These are phyloP conservation scores for Fulmarus glacialis DNA, from an alignment of 2,113 vertebrate species.

Conservation along the genomic window DNA sequence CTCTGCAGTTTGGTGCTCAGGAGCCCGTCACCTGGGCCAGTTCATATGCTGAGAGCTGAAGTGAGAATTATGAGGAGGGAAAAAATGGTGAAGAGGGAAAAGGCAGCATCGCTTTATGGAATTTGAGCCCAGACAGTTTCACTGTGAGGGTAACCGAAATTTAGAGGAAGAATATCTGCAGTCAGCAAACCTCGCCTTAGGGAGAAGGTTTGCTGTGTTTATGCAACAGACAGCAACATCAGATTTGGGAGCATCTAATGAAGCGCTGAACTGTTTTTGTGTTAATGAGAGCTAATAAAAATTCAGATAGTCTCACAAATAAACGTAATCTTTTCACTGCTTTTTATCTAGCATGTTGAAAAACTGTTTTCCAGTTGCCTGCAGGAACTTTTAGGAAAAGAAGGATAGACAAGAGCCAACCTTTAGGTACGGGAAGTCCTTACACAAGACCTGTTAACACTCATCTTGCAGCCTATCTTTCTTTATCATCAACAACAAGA, in stretches of 20 bases:
- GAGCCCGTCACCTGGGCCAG: not conserved
- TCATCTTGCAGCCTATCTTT: not conserved
- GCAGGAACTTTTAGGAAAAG: not conserved
- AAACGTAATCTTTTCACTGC: not conserved
- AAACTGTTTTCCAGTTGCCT: not conserved
- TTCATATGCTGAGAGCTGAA: not conserved
- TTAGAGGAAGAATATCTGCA: not conserved
- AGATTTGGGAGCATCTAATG: not conserved
- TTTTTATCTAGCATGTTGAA: not conserved
- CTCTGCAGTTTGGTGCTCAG: not conserved
- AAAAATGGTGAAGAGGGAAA: not conserved
- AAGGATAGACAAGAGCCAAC: not conserved
- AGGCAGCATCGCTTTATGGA: not conserved
- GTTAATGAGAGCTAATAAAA: not conserved
- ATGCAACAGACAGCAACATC: not conserved
- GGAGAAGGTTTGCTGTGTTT: not conserved
- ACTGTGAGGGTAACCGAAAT: not conserved
- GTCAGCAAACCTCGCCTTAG: not conserved
- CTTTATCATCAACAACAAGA: not conserved
- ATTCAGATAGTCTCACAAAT: not conserved
- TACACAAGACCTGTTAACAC: rapidly evolving
- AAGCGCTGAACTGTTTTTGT: not conserved
- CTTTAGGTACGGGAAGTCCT: not conserved
- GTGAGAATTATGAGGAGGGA: not conserved
- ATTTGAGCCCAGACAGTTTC: not conserved